phyloP scores from a whole-genome alignment of 2,888 invertebrate genomes.

The Phorcus lineatus region DNA sequence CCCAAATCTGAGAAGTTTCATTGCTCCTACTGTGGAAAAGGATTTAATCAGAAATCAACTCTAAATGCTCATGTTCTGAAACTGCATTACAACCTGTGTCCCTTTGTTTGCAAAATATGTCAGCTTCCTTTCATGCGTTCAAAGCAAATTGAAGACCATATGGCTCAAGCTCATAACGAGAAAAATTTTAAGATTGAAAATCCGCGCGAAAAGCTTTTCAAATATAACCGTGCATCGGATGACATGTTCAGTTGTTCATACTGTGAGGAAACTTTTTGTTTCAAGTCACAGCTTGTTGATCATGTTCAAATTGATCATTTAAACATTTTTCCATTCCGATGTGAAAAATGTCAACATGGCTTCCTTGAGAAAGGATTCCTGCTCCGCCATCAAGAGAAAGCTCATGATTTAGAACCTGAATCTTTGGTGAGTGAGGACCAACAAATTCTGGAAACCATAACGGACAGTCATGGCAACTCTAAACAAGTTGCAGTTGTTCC shows the following conservation, averaged over 20 bases:
- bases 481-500: slow-evolving; percentile 3
- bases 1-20: slow-evolving; percentile 54
- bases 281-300: slow-evolving; percentile 60
- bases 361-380: slow-evolving; percentile 55
- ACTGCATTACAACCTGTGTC: slow-evolving; percentile 57
- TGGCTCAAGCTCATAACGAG: slow-evolving; percentile 51
- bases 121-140: slow-evolving; percentile 46
- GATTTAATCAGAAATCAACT: slow-evolving; percentile 51
- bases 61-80: slow-evolving; percentile 58
- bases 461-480: background rate
- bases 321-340: slow-evolving; percentile 54
- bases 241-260: slow-evolving; percentile 58
- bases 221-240: slow-evolving; percentile 50
- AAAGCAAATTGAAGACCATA: slow-evolving; percentile 54
- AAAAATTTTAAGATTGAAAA: slow-evolving; percentile 33
- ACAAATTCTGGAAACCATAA: background rate
- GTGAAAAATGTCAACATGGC: slow-evolving; percentile 59
- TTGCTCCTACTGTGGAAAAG: slow-evolving; percentile 65
- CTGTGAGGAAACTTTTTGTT: slow-evolving; percentile 54
- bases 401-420: slow-evolving; percentile 43
- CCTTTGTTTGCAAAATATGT: slow-evolving; percentile 52
- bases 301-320: slow-evolving; percentile 60
- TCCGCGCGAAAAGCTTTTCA: slow-evolving; percentile 40
- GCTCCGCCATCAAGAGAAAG: slow-evolving; percentile 49
- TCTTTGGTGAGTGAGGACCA: slow-evolving; percentile 29